A percentile compares a stretch with the other conserved stretches of the same genome.
Conservation (phyloP, 2,797 vertebrate species). For the Malacoraja senta region DNA sequence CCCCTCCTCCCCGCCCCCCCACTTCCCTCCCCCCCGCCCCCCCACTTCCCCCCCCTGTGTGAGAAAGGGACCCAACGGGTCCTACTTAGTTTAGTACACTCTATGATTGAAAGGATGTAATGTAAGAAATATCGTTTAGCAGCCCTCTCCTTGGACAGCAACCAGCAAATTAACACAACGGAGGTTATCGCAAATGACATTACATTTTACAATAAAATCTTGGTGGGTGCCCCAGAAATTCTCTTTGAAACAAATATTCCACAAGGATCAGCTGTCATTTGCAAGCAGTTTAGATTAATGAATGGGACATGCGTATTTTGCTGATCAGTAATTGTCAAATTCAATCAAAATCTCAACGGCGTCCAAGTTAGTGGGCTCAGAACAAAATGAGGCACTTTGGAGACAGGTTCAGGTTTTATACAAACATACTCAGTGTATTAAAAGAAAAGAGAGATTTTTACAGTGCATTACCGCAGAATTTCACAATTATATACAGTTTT, state of each 20-base stretch:
- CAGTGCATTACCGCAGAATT: neutral
- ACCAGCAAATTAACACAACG: neutral
- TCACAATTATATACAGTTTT: neutral
- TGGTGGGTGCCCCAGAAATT: neutral
- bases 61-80: no score
- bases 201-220: neutral
- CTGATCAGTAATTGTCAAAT: slow-evolving; percentile 20
- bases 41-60: no score
- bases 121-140: neutral
- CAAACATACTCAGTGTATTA: neutral
- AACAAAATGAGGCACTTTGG: neutral
- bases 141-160: neutral
- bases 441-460: neutral
- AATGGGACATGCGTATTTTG: neutral
- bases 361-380: neutral
- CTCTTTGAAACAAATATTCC: neutral
- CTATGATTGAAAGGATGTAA: no score
- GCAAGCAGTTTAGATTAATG: neutral
- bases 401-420: neutral
- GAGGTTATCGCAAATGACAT: neutral
- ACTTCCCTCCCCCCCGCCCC: no score
- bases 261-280: neutral
- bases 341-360: neutral
- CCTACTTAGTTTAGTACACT: no score
- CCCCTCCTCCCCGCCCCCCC: no score